Base-by-base conservation (phyloP, 2,113 vertebrate genomes). In the Microtus oregoni region DNA sequence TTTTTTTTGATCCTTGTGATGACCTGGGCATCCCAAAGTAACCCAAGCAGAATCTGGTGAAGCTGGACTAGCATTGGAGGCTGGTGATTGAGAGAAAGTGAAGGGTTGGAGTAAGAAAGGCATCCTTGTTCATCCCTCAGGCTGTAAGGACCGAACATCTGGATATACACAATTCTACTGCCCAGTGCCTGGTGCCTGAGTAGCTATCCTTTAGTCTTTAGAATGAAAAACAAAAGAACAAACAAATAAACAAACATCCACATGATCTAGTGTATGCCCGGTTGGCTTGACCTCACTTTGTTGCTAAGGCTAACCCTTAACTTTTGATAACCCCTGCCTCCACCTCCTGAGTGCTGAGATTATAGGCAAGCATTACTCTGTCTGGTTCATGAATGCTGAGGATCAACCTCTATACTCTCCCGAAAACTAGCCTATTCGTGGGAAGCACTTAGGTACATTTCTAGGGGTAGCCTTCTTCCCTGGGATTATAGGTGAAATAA, bases 11-110 rank as follows among this genome's bases (percentile, higher is more conserved):
- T 12, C 50, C 17, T 6, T 30, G 19, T 47, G 38, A n/a, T 63
- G 61, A 81, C 72, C 38, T 76, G 78, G 76, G 79, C 65, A 83
- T 76, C 83, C 68, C 28, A 90, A 73, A n/a, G 44, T 44, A 76
- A 85, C 79, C 44, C 35, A 41, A 19, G 52, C 35, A 90, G 92
- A 38, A 83, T 65, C 35, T 79, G 72, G 86, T 47, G 35, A 52
- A 50, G 50, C 38, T 72, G 52, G 86, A 47, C 17, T 82, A 86
- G 70, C 35, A 55, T 26, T 35, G 38, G 50, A 86, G 79, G 44
- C 14, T 70, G 78, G 78, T 85, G 83, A 35, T 93, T 89, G 79
- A 89, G 58, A 89, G 10, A 92, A 70, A 79, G 76, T 67, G 5
- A 91, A 47, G 78, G 86, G 68, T 55, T 68, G 90, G 72, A 73